These are phyloP conservation scores for Zophobas atratus DNA, from an alignment of 1,140 invertebrate genomes.

Conservation along the genomic window DNA sequence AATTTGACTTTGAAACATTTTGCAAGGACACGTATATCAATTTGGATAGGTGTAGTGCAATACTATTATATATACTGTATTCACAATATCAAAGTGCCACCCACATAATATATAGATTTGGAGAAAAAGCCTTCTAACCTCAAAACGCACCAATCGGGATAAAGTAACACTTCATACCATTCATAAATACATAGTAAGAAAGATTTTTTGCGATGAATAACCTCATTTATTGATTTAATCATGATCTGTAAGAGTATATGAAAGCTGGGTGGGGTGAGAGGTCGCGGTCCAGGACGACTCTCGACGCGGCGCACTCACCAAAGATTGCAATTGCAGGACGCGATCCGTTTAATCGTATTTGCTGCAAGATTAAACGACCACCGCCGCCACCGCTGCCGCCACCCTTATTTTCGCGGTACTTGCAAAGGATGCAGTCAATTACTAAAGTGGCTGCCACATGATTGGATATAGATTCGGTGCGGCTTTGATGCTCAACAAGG, in stretches of 20 bases:
- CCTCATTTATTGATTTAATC: too few relatives aligned
- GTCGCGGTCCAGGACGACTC: not conserved
- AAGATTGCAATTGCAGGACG: conserved; percentile 15
- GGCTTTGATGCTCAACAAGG: conserved; percentile 60
- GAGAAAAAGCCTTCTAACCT: too few relatives aligned
- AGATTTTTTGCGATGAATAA: too few relatives aligned
- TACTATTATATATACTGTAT: too few relatives aligned
- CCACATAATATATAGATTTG: too few relatives aligned
- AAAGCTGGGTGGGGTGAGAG: not conserved
- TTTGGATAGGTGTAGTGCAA: too few relatives aligned
- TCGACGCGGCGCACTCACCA: conserved; percentile 10
- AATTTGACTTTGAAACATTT: too few relatives aligned
- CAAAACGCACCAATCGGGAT: too few relatives aligned
- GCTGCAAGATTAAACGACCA: conserved; percentile 59
- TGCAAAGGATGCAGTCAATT: conserved; percentile 59
- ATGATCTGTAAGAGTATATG: not conserved
- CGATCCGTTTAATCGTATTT: conserved; percentile 58
- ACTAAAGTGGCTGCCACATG: conserved; percentile 60
- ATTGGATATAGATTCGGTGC: conserved; percentile 58
- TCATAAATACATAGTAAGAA: too few relatives aligned
- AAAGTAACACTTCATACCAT: too few relatives aligned
- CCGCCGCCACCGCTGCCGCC: conserved; percentile 53
- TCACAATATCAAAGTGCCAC: too few relatives aligned
- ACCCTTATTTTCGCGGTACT: conserved; percentile 48
- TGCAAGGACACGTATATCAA: too few relatives aligned